Conservation (phyloP, 2,113 vertebrate species). For the Pituophis catenifer region DNA sequence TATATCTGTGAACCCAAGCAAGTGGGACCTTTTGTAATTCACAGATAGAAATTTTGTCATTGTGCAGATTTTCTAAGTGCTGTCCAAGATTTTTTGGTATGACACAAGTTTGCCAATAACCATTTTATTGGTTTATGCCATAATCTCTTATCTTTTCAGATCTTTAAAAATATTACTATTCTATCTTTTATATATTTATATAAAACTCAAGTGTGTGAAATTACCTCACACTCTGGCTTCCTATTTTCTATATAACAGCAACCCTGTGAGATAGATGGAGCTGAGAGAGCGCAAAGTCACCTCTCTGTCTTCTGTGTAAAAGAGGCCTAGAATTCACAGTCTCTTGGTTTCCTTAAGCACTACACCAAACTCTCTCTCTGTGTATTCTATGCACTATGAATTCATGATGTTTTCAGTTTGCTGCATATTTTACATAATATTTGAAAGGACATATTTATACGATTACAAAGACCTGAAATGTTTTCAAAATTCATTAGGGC, state of each 20-base stretch:
- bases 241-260: background rate
- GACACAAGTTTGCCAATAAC: too few species aligned
- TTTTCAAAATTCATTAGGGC: background rate
- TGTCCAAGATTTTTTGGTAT: too few species aligned
- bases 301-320: background rate
- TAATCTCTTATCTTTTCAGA: too few species aligned
- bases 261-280: background rate
- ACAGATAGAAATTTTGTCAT: too few species aligned
- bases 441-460: background rate
- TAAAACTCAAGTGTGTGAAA: too few species aligned
- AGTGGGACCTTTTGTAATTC: too few species aligned
- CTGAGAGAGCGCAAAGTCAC: background rate
- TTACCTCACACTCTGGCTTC: background rate
- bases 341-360: background rate
- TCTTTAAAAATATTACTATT: too few species aligned
- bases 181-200: too few species aligned
- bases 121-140: too few species aligned
- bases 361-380: background rate
- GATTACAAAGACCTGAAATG: background rate
- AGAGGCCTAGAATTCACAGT: background rate
- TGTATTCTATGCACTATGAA: background rate
- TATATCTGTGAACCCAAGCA: too few species aligned
- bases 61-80: too few species aligned
- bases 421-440: background rate
- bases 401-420: background rate